phyloP scores from a whole-genome alignment of 2,797 vertebrate species.

The Anguilla marmorata region DNA sequence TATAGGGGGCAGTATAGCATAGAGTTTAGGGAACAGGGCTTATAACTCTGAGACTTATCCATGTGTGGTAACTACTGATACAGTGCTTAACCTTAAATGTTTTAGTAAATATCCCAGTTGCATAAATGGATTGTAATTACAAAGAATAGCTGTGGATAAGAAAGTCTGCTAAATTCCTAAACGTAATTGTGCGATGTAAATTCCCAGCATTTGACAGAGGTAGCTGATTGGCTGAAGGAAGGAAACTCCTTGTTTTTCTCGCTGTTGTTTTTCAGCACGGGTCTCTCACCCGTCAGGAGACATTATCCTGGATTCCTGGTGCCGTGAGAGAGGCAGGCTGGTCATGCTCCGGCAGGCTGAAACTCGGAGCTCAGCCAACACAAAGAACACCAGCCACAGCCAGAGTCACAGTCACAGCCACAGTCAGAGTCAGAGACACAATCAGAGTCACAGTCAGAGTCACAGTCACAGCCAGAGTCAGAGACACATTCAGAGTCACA shows the following conservation, averaged over 20 bases:
- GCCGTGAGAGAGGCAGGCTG: constrained; percentile 7
- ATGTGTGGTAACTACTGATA: not conserved
- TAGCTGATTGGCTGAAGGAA: not conserved
- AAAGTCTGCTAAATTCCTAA: not conserved
- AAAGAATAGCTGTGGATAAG: not conserved
- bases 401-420: not conserved
- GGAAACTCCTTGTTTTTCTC: not conserved
- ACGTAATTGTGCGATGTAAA: not conserved
- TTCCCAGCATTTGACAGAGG: not conserved
- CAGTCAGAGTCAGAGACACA: not conserved
- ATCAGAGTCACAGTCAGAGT: not conserved
- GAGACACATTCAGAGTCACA: not conserved
- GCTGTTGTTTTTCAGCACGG: not conserved
- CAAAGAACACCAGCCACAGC: not conserved
- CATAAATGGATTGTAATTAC: not conserved
- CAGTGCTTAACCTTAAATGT: not conserved
- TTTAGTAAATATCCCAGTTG: not conserved
- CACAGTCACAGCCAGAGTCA: not conserved
- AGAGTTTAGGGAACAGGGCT: not conserved
- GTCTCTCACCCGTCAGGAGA: constrained; percentile 6
- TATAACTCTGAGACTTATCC: not conserved
- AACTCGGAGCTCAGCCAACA: constrained; percentile 23
- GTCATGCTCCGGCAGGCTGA: constrained; percentile 7
- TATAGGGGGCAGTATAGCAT: not conserved
- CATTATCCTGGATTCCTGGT: not conserved